Percentiles rank a stretch among this genome's conserved stretches.
phyloP scores from a whole-genome alignment of 2,797 vertebrate species.

The Bucorvus abyssinicus region DNA sequence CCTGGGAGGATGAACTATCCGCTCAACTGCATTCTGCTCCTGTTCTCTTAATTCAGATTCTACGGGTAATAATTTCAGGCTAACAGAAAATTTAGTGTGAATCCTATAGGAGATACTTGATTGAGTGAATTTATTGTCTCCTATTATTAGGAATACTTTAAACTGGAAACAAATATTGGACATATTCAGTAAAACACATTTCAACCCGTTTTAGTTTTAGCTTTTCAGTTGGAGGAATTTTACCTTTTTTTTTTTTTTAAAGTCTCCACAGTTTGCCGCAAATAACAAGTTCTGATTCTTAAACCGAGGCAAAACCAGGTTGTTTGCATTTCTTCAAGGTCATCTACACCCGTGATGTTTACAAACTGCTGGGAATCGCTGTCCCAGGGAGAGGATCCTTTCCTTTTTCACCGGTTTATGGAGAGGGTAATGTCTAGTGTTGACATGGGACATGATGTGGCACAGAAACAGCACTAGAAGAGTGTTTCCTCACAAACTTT shows the following conservation, averaged over 20 bases:
- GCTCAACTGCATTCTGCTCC: background rate
- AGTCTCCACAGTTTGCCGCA: background rate
- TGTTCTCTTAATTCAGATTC: background rate
- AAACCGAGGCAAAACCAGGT: background rate
- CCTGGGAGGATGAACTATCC: background rate
- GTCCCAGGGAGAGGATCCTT: background rate
- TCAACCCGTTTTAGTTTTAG: background rate
- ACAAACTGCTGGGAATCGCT: too few species aligned
- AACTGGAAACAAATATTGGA: background rate
- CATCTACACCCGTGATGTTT: background rate
- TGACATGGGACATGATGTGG: background rate
- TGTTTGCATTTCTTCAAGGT: background rate
- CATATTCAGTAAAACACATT: background rate
- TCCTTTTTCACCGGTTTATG: background rate
- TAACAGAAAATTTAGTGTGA: background rate
- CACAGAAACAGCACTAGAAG: background rate
- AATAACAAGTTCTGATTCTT: background rate
- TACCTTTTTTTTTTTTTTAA: background rate
- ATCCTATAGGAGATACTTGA: background rate
- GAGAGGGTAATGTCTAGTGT: rapidly evolving
- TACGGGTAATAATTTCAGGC: background rate
- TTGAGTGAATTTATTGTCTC: background rate
- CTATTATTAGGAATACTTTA: background rate
- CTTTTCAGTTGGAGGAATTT: background rate
- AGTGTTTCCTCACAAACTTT: background rate